These are phyloP conservation scores for Danio rerio DNA, from an alignment of 2,113 vertebrate genomes.

Conservation along the genomic window GRCz12tu NC_133193.1:30230001-30230500, in stretches of 20 bases:
- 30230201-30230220: too few relatives aligned
- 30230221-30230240: too few relatives aligned
- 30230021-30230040: too few relatives aligned
- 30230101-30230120: too few relatives aligned
- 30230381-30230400: neutral
- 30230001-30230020: too few relatives aligned
- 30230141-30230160: too few relatives aligned
- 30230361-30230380: neutral
- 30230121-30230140: too few relatives aligned
- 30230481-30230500: neutral
- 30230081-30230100: too few relatives aligned
- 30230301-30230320: neutral
- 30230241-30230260: neutral
- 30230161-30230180: too few relatives aligned
- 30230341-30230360: neutral
- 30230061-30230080: too few relatives aligned
- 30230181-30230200: too few relatives aligned
- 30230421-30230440: slow-evolving; percentile 14
- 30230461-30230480: neutral
- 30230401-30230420: neutral
- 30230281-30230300: neutral
- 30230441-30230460: slow-evolving; percentile 4
- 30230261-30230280: neutral
- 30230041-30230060: too few relatives aligned
- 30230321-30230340: neutral